These are phyloP conservation scores for Oithona nana DNA, from an alignment of 2,888 invertebrate species.

Conservation along the genomic window DNA sequence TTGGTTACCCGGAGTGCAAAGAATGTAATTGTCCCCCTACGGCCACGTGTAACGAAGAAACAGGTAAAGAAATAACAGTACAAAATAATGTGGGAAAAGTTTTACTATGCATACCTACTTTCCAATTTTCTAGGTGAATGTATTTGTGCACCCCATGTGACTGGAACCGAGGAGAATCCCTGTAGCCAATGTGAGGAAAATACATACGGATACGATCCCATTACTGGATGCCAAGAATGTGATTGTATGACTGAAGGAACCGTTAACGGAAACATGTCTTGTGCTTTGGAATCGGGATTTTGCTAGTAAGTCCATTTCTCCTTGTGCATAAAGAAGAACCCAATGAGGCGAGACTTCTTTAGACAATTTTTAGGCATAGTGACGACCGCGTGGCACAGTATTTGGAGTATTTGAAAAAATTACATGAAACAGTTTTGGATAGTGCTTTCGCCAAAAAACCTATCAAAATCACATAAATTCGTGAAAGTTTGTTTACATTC, in stretches of 20 bases:
- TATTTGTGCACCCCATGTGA: constrained; percentile 75
- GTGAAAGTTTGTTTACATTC: no score
- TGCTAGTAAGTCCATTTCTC: constrained; percentile 57
- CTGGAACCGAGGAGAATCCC: constrained; percentile 41
- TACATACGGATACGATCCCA: constrained; percentile 79
- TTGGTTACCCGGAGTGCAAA: constrained; percentile 83
- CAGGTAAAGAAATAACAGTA: constrained; percentile 29
- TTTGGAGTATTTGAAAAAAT: no score
- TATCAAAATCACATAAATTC: no score
- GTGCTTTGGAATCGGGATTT: constrained; percentile 65
- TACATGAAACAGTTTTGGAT: no score
- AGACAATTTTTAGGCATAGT: no score
- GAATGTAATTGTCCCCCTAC: constrained; percentile 67
- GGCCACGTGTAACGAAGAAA: constrained; percentile 55
- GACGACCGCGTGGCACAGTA: no score
- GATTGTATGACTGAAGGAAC: constrained; percentile 73
- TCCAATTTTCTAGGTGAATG: constrained; percentile 45
- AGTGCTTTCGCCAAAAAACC: no score
- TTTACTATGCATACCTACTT: neutral
- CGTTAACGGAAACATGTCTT: constrained; percentile 49
- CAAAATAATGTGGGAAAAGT: neutral
- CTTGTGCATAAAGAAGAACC: no score
- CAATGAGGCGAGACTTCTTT: no score
- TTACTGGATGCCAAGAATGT: constrained; percentile 88
- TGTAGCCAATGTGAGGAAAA: constrained; percentile 74